Base-by-base conservation (phyloP, 2,888 invertebrate species). In the Oscheius onirici region DNA sequence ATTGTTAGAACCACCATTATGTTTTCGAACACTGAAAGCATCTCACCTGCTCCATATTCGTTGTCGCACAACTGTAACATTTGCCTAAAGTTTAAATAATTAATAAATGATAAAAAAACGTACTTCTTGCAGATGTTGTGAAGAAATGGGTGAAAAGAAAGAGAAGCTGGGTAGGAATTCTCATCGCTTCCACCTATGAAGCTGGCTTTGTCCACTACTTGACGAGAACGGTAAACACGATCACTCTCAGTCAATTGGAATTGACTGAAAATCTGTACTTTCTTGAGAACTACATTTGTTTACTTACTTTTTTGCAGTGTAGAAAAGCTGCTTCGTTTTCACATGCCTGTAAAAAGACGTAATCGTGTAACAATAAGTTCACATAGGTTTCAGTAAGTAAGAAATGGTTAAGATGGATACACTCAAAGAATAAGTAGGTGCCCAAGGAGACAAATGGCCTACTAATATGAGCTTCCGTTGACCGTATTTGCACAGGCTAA, bases 41-140 rank as follows among this genome's bases (percentile, higher is more conserved):
- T 57, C 75, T 20, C 26, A 85, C 85, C 58, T 74, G 65, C 67
- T 81, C 73, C 83, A 86, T 82, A 67, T 86, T 86, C 44, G 77
- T 76, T 11, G 83, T 84, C 28, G 86, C 86, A 69, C 86, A 86
- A 65, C 84, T 85, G 76, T 80, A 86, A 70, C 86, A 86, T 73
- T 82, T 84, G 22, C 73, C 85, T 85, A 72, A 71, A 79, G 75
- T 15, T 28, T 24, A 43, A 49, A 13, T 28, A 24, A 24, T 22
- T 22, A 11, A 28, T 5, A 20, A 24, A 44, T 3, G 24, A 44
- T 41, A 13, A 44, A 34, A 3, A 24, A 26, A 26, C 63, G 26
- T 15, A 63, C 63, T 63, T 46, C 49, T 46, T 13, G 46, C 46
- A 17, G n/a, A 63, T 6, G 34, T 28, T 24, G 26, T 28, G 24